Percentiles rank a stretch among this genome's conserved stretches.
phyloP scores from a whole-genome alignment of 2,113 vertebrate genomes.

The Balaenoptera acutorostrata region DNA sequence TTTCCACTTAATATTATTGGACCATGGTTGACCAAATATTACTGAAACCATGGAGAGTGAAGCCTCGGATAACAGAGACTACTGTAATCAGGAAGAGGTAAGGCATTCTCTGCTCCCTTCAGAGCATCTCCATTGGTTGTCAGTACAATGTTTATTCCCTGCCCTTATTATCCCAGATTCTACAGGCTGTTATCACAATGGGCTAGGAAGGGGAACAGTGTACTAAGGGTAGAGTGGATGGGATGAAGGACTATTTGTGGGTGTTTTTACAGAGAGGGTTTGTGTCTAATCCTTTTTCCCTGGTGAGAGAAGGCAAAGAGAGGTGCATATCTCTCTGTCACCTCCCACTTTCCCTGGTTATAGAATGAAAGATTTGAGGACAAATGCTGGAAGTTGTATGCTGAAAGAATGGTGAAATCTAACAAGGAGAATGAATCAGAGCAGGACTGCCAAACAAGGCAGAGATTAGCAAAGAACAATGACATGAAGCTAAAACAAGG shows the following conservation, averaged over 20 bases:
- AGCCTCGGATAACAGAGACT: not conserved
- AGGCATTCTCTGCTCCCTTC: not conserved
- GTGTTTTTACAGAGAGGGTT: not conserved
- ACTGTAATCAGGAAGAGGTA: not conserved
- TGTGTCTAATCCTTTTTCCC: not conserved
- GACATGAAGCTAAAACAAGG: not conserved
- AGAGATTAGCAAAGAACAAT: not conserved
- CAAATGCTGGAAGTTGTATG: not conserved
- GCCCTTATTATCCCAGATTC: not conserved
- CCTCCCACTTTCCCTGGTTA: not conserved
- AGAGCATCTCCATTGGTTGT: not conserved
- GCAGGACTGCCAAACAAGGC: not conserved
- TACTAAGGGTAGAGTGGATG: not conserved
- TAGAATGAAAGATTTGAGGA: not conserved
- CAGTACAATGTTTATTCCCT: not conserved
- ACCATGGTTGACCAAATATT: not conserved
- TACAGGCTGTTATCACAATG: not conserved
- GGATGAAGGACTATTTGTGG: rapidly evolving
- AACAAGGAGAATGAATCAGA: not conserved
- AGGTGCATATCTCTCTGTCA: rapidly evolving
- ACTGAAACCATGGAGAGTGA: not conserved
- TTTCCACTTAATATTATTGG: not conserved
- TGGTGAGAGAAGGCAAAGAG: not conserved
- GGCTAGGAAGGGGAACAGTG: not conserved
- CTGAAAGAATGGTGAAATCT: not conserved